Percentiles rank a stretch among this genome's conserved stretches.
These are phyloP conservation scores for Sarcophaga caerulescens DNA, from an alignment of 2,888 invertebrate species.

Conservation along the genomic window DNA sequence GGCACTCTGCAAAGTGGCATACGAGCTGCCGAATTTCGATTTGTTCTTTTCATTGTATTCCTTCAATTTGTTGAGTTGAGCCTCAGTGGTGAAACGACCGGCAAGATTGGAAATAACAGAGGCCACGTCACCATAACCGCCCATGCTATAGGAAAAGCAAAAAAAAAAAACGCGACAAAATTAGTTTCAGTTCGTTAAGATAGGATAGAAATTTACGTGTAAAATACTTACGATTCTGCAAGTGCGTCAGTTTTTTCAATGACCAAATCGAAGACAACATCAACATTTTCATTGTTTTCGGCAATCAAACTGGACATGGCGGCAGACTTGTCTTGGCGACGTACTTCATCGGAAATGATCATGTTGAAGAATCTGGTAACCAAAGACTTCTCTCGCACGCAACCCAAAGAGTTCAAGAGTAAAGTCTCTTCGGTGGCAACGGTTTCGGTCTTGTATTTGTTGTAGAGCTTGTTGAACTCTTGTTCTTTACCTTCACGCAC, in stretches of 20 bases:
- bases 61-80: conserved; percentile 73
- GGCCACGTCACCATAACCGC: conserved; percentile 75
- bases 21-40: conserved; percentile 74
- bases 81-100: conserved; percentile 76
- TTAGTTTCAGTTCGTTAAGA: neutral
- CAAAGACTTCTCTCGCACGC: conserved; percentile 83
- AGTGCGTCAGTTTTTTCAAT: conserved; percentile 71
- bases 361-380: conserved; percentile 82
- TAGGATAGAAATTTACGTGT: neutral
- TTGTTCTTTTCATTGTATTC: conserved; percentile 73
- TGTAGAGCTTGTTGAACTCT: conserved; percentile 86
- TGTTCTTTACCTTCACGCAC: conserved; percentile 84
- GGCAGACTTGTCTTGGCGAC: conserved; percentile 78
- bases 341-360: conserved; percentile 80
- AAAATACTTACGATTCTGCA: conserved; percentile 75
- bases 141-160: conserved; percentile 72
- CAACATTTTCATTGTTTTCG: conserved; percentile 83
- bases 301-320: conserved; percentile 81
- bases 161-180: conserved; percentile 10
- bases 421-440: conserved; percentile 87
- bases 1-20: conserved; percentile 73
- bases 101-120: conserved; percentile 77
- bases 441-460: conserved; percentile 83
- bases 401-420: conserved; percentile 86
- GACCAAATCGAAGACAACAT: conserved; percentile 83